These are phyloP conservation scores for Ypsolopha sequella DNA, from an alignment of 2,888 invertebrate genomes.

Conservation along the genomic window DNA sequence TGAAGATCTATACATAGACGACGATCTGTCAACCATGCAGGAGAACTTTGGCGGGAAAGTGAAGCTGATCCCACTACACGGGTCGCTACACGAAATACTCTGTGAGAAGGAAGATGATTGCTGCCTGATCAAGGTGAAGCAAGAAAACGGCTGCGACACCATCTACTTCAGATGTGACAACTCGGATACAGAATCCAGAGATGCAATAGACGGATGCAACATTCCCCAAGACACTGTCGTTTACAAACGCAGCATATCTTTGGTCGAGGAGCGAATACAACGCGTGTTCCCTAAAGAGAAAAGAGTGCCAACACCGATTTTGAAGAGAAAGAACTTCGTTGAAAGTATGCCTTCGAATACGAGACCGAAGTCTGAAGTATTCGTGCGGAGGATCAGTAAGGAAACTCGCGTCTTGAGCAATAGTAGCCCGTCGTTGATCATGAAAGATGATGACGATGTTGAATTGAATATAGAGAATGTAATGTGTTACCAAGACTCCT, in stretches of 20 bases:
- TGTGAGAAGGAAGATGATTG: slow-evolving; percentile 61
- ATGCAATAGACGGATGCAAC: slow-evolving; percentile 38
- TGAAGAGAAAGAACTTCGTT: slow-evolving; percentile 12
- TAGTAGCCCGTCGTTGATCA: slow-evolving; percentile 43
- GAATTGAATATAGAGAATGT: slow-evolving; percentile 56
- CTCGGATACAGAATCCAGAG: slow-evolving; percentile 46
- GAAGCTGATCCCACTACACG: slow-evolving; percentile 52
- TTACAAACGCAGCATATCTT: slow-evolving; percentile 52
- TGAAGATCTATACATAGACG: slow-evolving; percentile 69
- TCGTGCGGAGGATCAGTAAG: slow-evolving; percentile 23
- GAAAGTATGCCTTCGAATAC: slow-evolving; percentile 9
- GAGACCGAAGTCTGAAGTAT: slow-evolving; percentile 37
- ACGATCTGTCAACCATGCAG: slow-evolving; percentile 60
- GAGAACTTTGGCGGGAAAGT: slow-evolving; percentile 53
- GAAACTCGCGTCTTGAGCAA: slow-evolving; percentile 38
- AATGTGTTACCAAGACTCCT: slow-evolving; percentile 55
- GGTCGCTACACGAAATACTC: slow-evolving; percentile 57
- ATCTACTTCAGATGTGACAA: slow-evolving; percentile 53
- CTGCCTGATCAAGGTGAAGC: slow-evolving; percentile 58
- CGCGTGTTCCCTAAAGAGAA: slow-evolving; percentile 45
- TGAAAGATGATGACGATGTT: slow-evolving; percentile 33
- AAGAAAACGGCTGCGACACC: slow-evolving; percentile 57
- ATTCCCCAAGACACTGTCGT: slow-evolving; percentile 42
- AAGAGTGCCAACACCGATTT: slow-evolving; percentile 16
- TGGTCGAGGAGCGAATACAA: slow-evolving; percentile 51